These are phyloP conservation scores for Lerista edwardsae DNA, from an alignment of 2,797 vertebrate species.

Conservation along the genomic window DNA sequence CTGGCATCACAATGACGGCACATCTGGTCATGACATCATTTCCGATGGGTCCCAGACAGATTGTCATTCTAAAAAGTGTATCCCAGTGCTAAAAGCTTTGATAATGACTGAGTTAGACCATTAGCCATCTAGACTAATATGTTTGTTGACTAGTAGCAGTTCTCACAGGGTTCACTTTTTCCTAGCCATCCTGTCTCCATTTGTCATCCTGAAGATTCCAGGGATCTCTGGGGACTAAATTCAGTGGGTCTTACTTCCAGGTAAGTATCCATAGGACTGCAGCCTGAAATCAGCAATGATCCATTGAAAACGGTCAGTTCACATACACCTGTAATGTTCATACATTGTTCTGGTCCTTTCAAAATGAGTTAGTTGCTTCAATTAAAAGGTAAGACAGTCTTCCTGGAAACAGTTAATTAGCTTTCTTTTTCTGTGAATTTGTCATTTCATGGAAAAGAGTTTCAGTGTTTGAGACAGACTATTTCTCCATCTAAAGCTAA, in stretches of 20 bases:
- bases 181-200: neutral
- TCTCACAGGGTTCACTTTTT: neutral
- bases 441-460: constrained; percentile 50
- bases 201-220: neutral
- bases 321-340: neutral
- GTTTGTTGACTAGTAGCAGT: neutral
- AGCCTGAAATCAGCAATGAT: neutral
- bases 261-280: no score
- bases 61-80: no score
- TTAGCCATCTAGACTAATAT: neutral
- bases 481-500: constrained; percentile 62
- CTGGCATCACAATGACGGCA: no score
- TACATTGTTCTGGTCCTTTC: neutral
- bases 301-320: neutral
- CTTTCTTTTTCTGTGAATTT: constrained; percentile 59
- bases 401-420: constrained; percentile 57
- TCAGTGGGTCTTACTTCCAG: no score
- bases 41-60: no score
- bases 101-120: no score
- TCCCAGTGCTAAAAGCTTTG: no score
- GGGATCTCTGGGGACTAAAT: neutral
- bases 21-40: no score
- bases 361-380: constrained; percentile 49
- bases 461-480: constrained; percentile 57
- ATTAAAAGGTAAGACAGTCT: constrained; percentile 55